Conservation (phyloP, 2,113 vertebrate species). For the Thryonomys swinderianus region DNA sequence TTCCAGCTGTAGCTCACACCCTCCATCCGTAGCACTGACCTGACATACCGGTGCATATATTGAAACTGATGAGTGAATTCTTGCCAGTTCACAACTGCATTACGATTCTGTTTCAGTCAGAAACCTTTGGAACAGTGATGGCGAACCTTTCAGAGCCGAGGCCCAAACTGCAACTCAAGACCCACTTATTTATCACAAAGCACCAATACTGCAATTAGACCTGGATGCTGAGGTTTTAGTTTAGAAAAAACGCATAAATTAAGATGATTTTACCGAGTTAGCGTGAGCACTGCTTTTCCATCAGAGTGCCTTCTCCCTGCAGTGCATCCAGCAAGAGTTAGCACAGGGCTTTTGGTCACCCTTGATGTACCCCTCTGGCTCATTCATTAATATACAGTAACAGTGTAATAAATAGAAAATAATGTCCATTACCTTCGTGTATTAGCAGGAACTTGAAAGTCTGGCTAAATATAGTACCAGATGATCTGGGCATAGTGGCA, state of each 20-base stretch:
- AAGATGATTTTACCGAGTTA: not conserved
- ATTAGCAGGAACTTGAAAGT: constrained; percentile 19
- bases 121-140: not conserved
- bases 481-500: not conserved
- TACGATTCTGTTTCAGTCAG: not conserved
- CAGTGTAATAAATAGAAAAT: not conserved
- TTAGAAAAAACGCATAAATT: not conserved
- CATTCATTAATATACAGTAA: constrained; percentile 32
- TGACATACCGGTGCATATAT: not conserved
- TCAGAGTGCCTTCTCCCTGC: not conserved
- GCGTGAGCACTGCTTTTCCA: not conserved
- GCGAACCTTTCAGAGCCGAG: not conserved
- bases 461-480: not conserved
- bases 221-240: not conserved
- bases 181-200: not conserved
- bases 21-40: not conserved
- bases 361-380: constrained; percentile 4
- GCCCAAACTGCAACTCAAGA: not conserved
- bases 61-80: constrained; percentile 18
- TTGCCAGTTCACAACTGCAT: constrained; percentile 18
- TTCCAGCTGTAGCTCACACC: not conserved
- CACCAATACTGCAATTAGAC: not conserved
- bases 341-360: not conserved
- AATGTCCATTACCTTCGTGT: not conserved
- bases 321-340: not conserved